phyloP scores from a whole-genome alignment of 2,888 invertebrate species.

The Trachelus stipa region DNA sequence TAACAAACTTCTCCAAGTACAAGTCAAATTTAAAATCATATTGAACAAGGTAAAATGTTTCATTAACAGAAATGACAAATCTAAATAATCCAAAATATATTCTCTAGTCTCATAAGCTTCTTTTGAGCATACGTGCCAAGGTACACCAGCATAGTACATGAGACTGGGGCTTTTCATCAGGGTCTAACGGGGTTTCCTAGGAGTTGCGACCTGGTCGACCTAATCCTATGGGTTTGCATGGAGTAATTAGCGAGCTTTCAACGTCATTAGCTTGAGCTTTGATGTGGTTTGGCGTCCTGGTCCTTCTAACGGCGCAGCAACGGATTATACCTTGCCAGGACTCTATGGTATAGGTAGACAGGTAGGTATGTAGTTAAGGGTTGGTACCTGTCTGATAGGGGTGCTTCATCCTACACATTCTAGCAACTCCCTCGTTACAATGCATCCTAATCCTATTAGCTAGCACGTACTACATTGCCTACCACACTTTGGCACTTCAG shows the following conservation, averaged over 20 bases:
- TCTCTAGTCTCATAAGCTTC: not conserved
- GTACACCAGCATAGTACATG: not conserved
- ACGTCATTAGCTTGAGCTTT: slow-evolving; percentile 56
- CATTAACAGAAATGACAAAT: not conserved
- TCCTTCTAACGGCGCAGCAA: slow-evolving; percentile 10
- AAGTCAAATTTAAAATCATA: not conserved
- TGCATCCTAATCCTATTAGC: slow-evolving; percentile 48
- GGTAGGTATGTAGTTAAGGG: not conserved
- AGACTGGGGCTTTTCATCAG: not conserved
- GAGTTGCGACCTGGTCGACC: slow-evolving; percentile 23
- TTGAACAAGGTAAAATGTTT: not conserved
- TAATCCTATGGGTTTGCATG: slow-evolving; percentile 48
- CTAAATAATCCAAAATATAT: no score
- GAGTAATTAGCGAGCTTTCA: slow-evolving; percentile 58
- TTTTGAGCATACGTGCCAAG: not conserved
- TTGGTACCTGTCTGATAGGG: slow-evolving; percentile 13
- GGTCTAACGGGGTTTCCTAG: not conserved
- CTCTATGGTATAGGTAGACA: not conserved
- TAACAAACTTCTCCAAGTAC: not conserved
- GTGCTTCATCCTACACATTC: slow-evolving; percentile 10
- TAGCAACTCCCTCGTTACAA: slow-evolving; percentile 42
- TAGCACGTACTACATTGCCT: slow-evolving; percentile 16
- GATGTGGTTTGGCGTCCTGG: slow-evolving; percentile 51
- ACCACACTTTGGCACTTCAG: not conserved
- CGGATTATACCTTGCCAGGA: slow-evolving; percentile 19